These are phyloP conservation scores for Porites lobata DNA, from an alignment of 92 coral and sea anemone genomes.

Conservation along the genomic window DNA sequence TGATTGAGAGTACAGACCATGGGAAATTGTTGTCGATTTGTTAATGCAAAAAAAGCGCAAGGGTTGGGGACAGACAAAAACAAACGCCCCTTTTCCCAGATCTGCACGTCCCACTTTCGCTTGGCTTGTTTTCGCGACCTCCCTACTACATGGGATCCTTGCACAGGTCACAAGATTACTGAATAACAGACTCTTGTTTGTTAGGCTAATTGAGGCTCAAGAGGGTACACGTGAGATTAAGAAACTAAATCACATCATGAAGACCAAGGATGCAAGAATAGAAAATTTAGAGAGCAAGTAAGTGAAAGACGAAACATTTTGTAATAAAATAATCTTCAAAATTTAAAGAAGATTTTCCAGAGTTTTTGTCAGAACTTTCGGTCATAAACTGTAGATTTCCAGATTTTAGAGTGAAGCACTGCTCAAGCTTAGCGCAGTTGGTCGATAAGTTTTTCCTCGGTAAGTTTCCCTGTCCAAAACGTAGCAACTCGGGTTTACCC, in stretches of 20 bases:
- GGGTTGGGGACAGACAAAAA: no score
- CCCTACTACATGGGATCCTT: no score
- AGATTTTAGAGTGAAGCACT: neutral
- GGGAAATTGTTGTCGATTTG: no score
- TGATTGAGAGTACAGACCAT: no score
- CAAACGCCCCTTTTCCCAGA: no score
- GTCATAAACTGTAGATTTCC: neutral
- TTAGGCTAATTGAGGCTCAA: conserved; percentile 86
- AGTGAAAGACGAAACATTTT: neutral
- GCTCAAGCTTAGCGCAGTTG: no score
- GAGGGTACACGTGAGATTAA: conserved; percentile 85
- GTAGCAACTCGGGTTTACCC: neutral
- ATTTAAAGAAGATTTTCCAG: neutral
- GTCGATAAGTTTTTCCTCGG: no score
- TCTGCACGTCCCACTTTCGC: no score
- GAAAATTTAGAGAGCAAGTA: conserved; percentile 87
- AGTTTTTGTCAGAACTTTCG: neutral
- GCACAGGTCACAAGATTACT: no score
- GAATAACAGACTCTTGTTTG: neutral
- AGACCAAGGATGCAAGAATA: conserved; percentile 93
- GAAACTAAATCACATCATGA: conserved; percentile 86
- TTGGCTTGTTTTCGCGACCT: no score
- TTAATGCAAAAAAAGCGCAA: no score
- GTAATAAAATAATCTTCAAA: neutral
- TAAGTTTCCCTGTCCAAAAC: no score